A percentile compares a stretch with the other conserved stretches of the same genome.
Conservation (phyloP, 2,888 invertebrate genomes). For the Dermolepida albohirtum region DNA sequence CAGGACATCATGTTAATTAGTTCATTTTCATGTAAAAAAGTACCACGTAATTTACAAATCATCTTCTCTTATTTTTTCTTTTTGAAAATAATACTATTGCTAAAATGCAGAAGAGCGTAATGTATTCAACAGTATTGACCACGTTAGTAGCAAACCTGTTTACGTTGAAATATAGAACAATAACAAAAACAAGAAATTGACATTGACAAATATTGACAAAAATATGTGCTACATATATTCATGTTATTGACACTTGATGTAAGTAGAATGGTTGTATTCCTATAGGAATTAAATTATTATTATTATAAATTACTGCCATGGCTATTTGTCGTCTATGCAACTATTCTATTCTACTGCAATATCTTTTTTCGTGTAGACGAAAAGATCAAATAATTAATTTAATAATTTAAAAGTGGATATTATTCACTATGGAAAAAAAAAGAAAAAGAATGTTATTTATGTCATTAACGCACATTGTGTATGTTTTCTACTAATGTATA, state of each 20-base stretch:
- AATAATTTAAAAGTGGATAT: background rate
- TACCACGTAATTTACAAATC: no score
- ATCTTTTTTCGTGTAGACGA: background rate
- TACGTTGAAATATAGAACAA: background rate
- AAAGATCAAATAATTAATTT: conserved; percentile 5
- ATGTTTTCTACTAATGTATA: conserved; percentile 45
- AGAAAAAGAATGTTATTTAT: conserved; percentile 5
- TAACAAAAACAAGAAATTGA: conserved; percentile 19
- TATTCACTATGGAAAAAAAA: conserved; percentile 10
- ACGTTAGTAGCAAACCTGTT: no score
- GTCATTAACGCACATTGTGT: conserved; percentile 33
- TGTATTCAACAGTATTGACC: no score
- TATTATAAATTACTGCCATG: conserved; percentile 18
- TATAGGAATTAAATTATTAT: background rate
- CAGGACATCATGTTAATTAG: no score
- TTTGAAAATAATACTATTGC: no score
- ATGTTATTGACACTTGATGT: background rate
- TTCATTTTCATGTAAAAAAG: no score
- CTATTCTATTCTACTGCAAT: conserved; percentile 18
- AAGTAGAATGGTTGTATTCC: conserved; percentile 28
- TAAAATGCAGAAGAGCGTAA: no score
- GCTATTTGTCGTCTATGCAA: conserved; percentile 9
- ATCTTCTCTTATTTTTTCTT: no score
- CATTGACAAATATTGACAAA: conserved; percentile 37
- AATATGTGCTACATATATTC: background rate